Conservation (phyloP, 1,140 invertebrate genomes). For the Grapholita molesta region DNA sequence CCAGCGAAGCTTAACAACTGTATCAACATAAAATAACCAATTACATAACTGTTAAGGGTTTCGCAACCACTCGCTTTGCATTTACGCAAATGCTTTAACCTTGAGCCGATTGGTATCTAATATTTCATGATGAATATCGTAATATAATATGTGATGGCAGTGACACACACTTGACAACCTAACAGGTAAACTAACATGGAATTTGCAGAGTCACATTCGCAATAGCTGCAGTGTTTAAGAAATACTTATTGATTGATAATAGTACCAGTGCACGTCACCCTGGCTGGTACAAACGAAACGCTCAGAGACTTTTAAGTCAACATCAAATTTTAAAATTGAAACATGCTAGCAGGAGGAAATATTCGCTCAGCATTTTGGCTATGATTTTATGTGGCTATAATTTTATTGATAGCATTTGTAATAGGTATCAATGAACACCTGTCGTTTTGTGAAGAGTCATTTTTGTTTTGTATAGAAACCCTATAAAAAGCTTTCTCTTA, state of each 20-base stretch:
- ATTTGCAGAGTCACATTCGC: background rate
- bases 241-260: background rate
- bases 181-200: background rate
- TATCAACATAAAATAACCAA: slow-evolving; percentile 6
- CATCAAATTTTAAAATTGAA: no score
- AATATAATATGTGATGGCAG: background rate
- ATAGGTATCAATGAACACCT: background rate
- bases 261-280: background rate
- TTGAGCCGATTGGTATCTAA: background rate
- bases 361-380: background rate
- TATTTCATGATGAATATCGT: background rate
- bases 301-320: no score
- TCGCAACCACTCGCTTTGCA: slow-evolving; percentile 2
- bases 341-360: background rate
- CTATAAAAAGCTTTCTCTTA: no score
- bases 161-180: background rate
- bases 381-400: background rate
- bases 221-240: background rate
- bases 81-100: background rate
- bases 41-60: background rate
- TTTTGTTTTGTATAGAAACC: no score
- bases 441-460: no score
- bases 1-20: slow-evolving; percentile 4
- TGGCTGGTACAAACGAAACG: no score
- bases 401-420: background rate